phyloP scores from a whole-genome alignment of 92 coral and sea anemone genomes.

The Chrysogorgia sp. region DNA sequence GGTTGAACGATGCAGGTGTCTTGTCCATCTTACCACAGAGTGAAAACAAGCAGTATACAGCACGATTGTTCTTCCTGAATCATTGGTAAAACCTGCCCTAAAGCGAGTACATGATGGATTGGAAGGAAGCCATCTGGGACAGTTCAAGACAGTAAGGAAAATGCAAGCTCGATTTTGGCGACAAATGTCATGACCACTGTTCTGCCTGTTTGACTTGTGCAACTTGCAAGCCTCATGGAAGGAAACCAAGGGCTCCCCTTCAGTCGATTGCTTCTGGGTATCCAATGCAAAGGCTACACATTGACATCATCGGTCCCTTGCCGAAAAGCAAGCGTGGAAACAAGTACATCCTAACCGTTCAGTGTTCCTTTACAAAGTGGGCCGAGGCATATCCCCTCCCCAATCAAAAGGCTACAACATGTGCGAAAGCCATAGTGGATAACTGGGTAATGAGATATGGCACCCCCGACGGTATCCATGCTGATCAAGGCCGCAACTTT shows the following conservation, averaged over 20 bases:
- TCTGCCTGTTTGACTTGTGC: slow-evolving; percentile 45
- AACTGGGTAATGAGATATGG: slow-evolving; percentile 61
- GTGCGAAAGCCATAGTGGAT: slow-evolving; percentile 54
- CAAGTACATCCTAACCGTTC: slow-evolving; percentile 43
- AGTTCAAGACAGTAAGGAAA: slow-evolving; percentile 55
- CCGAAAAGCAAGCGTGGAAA: slow-evolving; percentile 51
- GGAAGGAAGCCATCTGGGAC: slow-evolving; percentile 53
- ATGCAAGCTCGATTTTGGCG: slow-evolving; percentile 65
- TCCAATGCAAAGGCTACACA: slow-evolving; percentile 27
- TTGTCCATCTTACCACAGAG: slow-evolving; percentile 12
- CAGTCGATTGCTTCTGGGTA: slow-evolving; percentile 2
- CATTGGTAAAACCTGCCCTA: slow-evolving; percentile 41
- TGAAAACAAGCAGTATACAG: neutral
- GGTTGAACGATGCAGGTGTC: slow-evolving; percentile 16
- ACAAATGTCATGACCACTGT: slow-evolving; percentile 57
- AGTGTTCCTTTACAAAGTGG: slow-evolving; percentile 63
- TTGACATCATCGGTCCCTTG: slow-evolving; percentile 45
- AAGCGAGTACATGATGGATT: slow-evolving; percentile 44
- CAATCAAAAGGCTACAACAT: slow-evolving; percentile 56
- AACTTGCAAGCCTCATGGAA: slow-evolving; percentile 29
- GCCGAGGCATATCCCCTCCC: slow-evolving; percentile 65
- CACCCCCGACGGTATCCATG: slow-evolving; percentile 49
- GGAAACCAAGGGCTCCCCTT: neutral
- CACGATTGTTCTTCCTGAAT: slow-evolving; percentile 44
- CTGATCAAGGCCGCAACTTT: slow-evolving; percentile 66